Conservation (phyloP, 2,113 vertebrate genomes). For the Marmota monax region DNA sequence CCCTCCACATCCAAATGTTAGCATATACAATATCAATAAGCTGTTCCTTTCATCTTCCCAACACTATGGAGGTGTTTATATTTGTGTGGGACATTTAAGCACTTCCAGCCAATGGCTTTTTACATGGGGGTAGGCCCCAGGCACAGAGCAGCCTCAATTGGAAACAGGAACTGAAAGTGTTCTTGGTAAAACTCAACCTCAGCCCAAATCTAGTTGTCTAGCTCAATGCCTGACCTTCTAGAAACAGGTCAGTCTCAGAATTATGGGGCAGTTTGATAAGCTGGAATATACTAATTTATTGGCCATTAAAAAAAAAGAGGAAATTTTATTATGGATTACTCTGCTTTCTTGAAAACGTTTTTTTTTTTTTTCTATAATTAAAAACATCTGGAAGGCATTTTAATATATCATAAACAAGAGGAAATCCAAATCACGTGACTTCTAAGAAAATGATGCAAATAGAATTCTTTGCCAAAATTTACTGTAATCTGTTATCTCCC, state of each 20-base stretch:
- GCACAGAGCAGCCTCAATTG: constrained; percentile 69
- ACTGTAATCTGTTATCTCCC: constrained; percentile 87
- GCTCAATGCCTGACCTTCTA: constrained; percentile 82
- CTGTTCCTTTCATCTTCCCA: constrained; percentile 57
- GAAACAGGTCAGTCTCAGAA: constrained; percentile 80
- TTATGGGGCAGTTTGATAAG: constrained; percentile 87
- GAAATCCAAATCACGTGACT: constrained; percentile 91
- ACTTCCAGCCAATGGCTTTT: constrained; percentile 68
- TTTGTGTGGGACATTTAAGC: constrained; percentile 76
- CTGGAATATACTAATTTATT: constrained; percentile 88
- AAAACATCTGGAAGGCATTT: constrained; percentile 91
- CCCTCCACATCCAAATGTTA: constrained; percentile 64
- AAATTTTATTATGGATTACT: constrained; percentile 89
- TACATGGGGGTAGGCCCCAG: constrained; percentile 34
- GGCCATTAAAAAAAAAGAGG: constrained; percentile 82
- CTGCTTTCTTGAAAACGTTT: constrained; percentile 86
- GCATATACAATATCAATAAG: constrained; percentile 70
- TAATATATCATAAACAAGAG: constrained; percentile 91
- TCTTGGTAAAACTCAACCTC: constrained; percentile 76
- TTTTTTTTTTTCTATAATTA: constrained; percentile 88
- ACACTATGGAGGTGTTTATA: constrained; percentile 78
- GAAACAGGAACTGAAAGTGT: constrained; percentile 84
- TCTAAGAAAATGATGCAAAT: constrained; percentile 91
- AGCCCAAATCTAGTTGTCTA: constrained; percentile 75
- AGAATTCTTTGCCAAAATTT: constrained; percentile 88